Conservation (phyloP, 37 sponge, comb jelly and placozoan species). For the Geodia barretti region DNA sequence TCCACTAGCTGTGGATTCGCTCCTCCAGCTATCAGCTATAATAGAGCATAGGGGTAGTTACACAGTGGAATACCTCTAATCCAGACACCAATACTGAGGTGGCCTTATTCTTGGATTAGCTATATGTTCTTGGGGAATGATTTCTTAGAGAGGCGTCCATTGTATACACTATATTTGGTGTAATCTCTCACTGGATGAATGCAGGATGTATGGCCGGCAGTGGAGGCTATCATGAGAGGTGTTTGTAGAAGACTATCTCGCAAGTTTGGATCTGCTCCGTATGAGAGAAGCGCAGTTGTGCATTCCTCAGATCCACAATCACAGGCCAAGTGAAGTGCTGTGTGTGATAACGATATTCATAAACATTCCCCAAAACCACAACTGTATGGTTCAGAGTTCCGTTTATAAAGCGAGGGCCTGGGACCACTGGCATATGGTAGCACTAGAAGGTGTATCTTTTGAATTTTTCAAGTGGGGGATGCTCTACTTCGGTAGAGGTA, state of each 20-base stretch:
- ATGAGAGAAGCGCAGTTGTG: constrained; percentile 38
- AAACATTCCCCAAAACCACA: neutral
- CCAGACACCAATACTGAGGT: no score
- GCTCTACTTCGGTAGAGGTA: neutral
- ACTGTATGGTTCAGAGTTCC: neutral
- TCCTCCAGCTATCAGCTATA: constrained; percentile 48
- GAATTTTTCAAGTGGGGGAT: constrained; percentile 59
- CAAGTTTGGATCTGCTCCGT: constrained; percentile 58
- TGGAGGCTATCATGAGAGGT: constrained; percentile 49
- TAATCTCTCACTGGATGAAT: constrained; percentile 51
- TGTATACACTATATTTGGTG: neutral
- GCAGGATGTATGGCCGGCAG: constrained; percentile 51
- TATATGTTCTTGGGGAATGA: constrained; percentile 1
- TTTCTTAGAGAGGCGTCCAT: neutral
- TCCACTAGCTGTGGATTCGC: constrained; percentile 33
- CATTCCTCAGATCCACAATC: constrained; percentile 39
- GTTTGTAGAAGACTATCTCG: constrained; percentile 27
- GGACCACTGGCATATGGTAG: no score
- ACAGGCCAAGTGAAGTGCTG: constrained; percentile 72
- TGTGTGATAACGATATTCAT: neutral
- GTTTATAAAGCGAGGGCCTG: no score
- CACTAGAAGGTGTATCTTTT: constrained; percentile 54
- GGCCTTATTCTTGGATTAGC: neutral
- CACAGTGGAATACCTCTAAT: no score
- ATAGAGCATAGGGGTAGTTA: neutral